phyloP scores from a whole-genome alignment of 2,888 invertebrate genomes.

The Trichogramma evanescens region DNA sequence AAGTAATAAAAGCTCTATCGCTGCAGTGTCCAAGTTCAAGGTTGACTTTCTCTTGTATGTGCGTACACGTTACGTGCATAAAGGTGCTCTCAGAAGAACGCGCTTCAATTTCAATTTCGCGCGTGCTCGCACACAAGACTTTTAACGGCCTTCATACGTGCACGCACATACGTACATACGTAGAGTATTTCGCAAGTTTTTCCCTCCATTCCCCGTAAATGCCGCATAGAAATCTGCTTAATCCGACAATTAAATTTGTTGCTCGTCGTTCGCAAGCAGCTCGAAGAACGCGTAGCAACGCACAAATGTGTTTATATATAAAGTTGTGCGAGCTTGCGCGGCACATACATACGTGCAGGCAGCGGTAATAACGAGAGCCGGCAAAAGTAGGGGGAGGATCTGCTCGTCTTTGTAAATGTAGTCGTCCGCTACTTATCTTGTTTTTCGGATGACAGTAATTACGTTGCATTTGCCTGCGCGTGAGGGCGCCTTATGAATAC shows the following conservation, averaged over 20 bases:
- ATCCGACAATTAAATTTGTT: too few relatives aligned
- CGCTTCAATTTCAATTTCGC: conserved; percentile 8
- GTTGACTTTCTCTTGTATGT: background rate
- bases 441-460: background rate
- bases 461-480: conserved; percentile 4
- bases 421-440: too few relatives aligned
- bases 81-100: background rate
- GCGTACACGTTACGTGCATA: background rate
- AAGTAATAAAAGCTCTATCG: background rate
- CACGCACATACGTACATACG: too few relatives aligned
- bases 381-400: too few relatives aligned
- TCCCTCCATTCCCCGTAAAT: too few relatives aligned
- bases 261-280: too few relatives aligned
- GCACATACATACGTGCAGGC: too few relatives aligned
- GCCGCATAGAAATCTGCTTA: too few relatives aligned
- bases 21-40: background rate
- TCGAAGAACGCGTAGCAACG: too few relatives aligned
- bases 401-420: too few relatives aligned
- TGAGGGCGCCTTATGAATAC: conserved; percentile 6
- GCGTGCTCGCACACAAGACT: background rate
- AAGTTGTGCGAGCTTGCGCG: background rate
- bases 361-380: too few relatives aligned
- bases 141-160: background rate
- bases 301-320: conserved; percentile 3
- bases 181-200: too few relatives aligned